Conservation (phyloP, 2,888 invertebrate species). For the Agrypnus murinus region DNA sequence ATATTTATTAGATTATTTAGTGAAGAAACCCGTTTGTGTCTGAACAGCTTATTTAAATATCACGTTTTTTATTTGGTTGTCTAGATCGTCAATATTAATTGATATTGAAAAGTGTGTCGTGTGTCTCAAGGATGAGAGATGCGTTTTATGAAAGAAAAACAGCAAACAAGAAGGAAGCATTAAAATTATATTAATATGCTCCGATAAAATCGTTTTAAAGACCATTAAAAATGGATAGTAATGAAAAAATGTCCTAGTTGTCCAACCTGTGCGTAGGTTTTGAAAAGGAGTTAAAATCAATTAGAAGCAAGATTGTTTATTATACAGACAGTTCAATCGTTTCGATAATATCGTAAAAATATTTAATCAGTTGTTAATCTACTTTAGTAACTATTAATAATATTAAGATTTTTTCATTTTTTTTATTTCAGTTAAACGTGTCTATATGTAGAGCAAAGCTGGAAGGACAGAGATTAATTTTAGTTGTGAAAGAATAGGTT, state of each 20-base stretch:
- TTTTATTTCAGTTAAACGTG: background rate
- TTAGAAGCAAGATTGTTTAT: background rate
- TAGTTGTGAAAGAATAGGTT: background rate
- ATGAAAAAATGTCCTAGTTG: slow-evolving; percentile 6
- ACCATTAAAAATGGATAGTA: background rate
- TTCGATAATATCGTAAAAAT: no score
- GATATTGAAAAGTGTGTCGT: background rate
- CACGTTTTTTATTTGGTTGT: background rate
- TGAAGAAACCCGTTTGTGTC: background rate
- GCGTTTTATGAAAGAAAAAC: background rate
- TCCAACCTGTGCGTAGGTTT: background rate
- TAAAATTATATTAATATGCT: background rate
- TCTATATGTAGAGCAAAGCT: slow-evolving; percentile 1
- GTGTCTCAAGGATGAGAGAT: background rate
- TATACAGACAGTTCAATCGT: no score
- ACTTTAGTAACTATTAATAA: no score
- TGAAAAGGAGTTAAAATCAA: background rate
- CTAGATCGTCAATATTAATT: background rate
- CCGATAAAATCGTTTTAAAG: slow-evolving; percentile 3
- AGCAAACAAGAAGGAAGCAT: background rate
- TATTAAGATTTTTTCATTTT: background rate
- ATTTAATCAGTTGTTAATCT: no score
- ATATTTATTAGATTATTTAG: background rate
- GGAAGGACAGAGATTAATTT: background rate
- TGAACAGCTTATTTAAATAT: background rate